A percentile compares a stretch with the other conserved stretches of the same genome.
phyloP scores from a whole-genome alignment of 2,797 vertebrate genomes.

The Pterois miles region DNA sequence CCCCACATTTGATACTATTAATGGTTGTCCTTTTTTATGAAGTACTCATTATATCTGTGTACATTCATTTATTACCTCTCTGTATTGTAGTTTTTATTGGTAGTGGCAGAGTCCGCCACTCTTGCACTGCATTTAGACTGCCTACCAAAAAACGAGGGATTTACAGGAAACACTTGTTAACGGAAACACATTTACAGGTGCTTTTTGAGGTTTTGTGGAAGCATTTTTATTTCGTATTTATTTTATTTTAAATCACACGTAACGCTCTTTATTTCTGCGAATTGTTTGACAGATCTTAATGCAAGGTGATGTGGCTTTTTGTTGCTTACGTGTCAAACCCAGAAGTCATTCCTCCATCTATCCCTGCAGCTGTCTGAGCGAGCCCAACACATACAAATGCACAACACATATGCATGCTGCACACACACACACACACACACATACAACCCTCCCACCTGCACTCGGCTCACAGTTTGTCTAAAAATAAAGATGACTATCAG shows the following conservation, averaged over 20 bases:
- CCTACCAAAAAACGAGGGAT: background rate
- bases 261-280: background rate
- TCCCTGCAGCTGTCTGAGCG: slow-evolving; percentile 46
- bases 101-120: background rate
- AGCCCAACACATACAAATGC: slow-evolving; percentile 23
- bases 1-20: background rate
- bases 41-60: background rate
- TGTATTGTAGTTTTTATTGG: background rate
- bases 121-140: background rate
- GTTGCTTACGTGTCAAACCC: slow-evolving; percentile 70
- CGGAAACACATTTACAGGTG: background rate
- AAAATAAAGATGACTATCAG: slow-evolving; percentile 72
- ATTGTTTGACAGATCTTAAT: slow-evolving; percentile 41
- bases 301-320: slow-evolving; percentile 1
- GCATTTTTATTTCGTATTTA: background rate
- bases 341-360: slow-evolving; percentile 32
- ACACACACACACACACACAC: background rate
- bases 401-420: background rate
- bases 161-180: background rate
- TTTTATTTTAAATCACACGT: background rate
- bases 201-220: background rate
- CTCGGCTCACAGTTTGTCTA: slow-evolving; percentile 57
- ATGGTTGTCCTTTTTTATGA: background rate
- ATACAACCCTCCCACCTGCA: slow-evolving; percentile 52
- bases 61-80: background rate